Evolutionary conservation across 64 coral and sea anemone species (phyloP), one percentile per base, ranked within the genome.

Genomic region (Dendrophyllia cribrosa): DNA sequence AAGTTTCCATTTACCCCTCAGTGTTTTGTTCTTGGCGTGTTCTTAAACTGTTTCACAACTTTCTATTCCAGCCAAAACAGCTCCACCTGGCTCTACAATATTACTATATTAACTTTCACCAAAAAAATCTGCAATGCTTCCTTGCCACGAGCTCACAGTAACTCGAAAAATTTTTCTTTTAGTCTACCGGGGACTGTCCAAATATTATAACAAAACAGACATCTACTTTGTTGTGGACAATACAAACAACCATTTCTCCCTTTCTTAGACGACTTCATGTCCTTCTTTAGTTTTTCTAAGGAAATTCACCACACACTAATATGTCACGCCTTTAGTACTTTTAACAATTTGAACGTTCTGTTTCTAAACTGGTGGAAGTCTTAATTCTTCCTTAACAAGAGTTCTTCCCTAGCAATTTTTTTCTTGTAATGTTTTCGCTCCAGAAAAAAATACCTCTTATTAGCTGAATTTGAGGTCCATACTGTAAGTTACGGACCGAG

Each of bases 351-450:
- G 11, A 44, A 45, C 77, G 58, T 79, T 79, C 45, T 79, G 77
- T 50, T 79, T 79, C 49, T 53, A 45, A 51, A 79, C 45, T 51
- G 45, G 76, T 34, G 34, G 34, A 79, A 79, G 50, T 51, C 49
- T 46, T 46, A 79, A 79, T 79, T 23, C 76, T 79, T 85, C 49
- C 60, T 66, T 64, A 85, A 85, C 82, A 69, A 69, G 48, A 83
- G 51, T 77, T 16, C 51, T 49, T 49, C 44, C 16, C 56, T 50
- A 50, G 16, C 34, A 75, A 47, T 77, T 88, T 88, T 88, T 66
- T 80, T 62, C 61, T 56, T 67, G 66, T 10, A 79, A 51, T 58
- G 58, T 70, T 70, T 81, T 70, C 66, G 75, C 61, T 90, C 77
- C 20, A 46, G 58, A 65, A 71, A n/a, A n/a, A n/a, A n/a, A n/a